Conservation (phyloP, 2,113 vertebrate species). For the Atractosteus spatula region DNA sequence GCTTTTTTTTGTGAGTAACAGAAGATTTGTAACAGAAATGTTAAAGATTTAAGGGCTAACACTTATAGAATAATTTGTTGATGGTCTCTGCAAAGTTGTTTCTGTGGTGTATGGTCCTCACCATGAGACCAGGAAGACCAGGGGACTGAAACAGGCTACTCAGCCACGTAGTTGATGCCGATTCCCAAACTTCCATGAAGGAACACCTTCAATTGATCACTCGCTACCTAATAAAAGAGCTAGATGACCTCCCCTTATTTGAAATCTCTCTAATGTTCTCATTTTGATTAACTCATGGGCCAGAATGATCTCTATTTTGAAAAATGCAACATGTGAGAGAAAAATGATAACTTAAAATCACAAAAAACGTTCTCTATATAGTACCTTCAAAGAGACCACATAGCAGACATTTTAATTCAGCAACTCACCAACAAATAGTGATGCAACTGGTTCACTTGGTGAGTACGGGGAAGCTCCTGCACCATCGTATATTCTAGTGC, state of each 20-base stretch:
- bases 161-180: too few species aligned
- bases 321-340: not conserved
- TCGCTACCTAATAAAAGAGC: too few species aligned
- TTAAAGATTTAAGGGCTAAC: too few species aligned
- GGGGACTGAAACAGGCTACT: too few species aligned
- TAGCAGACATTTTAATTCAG: not conserved
- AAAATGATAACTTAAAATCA: not conserved
- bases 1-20: too few species aligned
- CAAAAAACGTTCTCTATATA: not conserved
- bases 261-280: not conserved
- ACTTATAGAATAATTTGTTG: too few species aligned
- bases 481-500: not conserved
- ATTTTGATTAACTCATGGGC: not conserved
- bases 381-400: not conserved
- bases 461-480: not conserved
- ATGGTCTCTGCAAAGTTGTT: too few species aligned
- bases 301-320: not conserved
- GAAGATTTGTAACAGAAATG: too few species aligned
- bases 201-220: too few species aligned
- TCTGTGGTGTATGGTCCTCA: too few species aligned
- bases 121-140: too few species aligned
- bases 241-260: not conserved
- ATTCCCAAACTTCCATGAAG: too few species aligned
- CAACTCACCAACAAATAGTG: slow-evolving; percentile 15
- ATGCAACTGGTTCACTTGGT: slow-evolving; percentile 10